Conservation (phyloP, 2,113 vertebrate genomes). For the Dinomys branickii region DNA sequence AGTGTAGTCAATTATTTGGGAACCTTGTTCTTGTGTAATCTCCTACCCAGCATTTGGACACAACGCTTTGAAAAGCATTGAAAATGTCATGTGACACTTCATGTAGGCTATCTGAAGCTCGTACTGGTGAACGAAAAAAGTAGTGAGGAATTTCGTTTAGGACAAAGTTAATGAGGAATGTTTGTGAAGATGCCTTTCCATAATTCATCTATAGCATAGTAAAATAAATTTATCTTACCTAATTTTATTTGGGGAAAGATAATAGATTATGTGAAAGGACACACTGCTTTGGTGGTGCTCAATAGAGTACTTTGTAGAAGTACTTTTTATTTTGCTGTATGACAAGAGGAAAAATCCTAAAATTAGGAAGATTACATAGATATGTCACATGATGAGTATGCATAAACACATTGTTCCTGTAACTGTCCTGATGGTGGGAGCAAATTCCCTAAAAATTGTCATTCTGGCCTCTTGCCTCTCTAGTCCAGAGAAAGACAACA, state of each 20-base stretch:
- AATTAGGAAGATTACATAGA: not conserved
- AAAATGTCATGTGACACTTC: not conserved
- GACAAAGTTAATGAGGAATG: not conserved
- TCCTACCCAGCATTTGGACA: constrained; percentile 37
- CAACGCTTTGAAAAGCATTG: not conserved
- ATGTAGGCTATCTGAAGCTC: not conserved
- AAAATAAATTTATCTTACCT: not conserved
- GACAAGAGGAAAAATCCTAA: not conserved
- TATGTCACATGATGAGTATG: rapidly evolving
- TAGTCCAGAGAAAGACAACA: rapidly evolving
- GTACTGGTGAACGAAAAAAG: not conserved
- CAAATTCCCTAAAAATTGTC: not conserved
- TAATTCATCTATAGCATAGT: not conserved
- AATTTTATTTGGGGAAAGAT: not conserved
- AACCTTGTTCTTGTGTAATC: constrained; percentile 31
- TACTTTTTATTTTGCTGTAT: not conserved
- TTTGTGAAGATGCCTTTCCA: not conserved
- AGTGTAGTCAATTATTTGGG: constrained; percentile 66
- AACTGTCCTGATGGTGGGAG: rapidly evolving
- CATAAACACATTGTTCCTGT: rapidly evolving
- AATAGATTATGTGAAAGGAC: not conserved
- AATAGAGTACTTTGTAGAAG: not conserved
- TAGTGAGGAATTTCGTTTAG: not conserved
- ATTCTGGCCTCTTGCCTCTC: too few relatives aligned
- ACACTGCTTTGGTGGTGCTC: not conserved